Conservation (phyloP, 2,888 invertebrate genomes). For the Troilus luridus region DNA sequence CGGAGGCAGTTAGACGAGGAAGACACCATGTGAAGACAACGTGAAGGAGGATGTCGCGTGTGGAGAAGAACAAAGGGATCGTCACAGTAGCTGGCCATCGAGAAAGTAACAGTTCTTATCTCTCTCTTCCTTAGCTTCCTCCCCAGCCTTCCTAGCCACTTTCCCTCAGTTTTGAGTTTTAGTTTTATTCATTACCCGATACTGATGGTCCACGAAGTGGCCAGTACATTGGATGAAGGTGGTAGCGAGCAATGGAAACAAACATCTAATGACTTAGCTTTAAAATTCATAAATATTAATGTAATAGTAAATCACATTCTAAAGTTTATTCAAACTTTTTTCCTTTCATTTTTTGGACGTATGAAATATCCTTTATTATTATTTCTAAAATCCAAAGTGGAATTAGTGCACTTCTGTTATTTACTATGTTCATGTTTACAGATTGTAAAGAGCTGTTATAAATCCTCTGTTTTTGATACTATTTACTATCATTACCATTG, state of each 20-base stretch:
- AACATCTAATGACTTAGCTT: not conserved
- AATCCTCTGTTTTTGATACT: too few relatives aligned
- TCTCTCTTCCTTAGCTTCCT: slow-evolving; percentile 28
- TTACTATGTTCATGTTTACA: too few relatives aligned
- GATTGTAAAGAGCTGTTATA: too few relatives aligned
- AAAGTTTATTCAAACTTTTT: too few relatives aligned
- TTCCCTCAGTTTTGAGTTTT: not conserved
- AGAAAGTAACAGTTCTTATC: slow-evolving; percentile 47
- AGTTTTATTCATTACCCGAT: not conserved
- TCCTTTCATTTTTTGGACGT: too few relatives aligned
- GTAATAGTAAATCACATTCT: too few relatives aligned
- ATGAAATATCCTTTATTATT: too few relatives aligned
- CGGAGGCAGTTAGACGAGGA: slow-evolving; percentile 19
- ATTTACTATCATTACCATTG: too few relatives aligned
- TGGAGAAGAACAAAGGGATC: slow-evolving; percentile 28
- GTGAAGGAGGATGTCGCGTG: slow-evolving; percentile 24
- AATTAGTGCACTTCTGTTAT: too few relatives aligned
- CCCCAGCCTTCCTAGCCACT: slow-evolving; percentile 18
- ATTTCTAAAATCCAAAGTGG: too few relatives aligned
- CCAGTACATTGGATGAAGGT: not conserved
- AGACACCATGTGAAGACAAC: slow-evolving; percentile 43
- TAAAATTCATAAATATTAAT: too few relatives aligned
- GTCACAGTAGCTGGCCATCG: slow-evolving; percentile 40
- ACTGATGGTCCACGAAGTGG: not conserved
- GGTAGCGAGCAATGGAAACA: not conserved